These are phyloP conservation scores for human DNA, from an alignment of 2,113 vertebrate genomes.

Conservation along the genomic window GRCh38 chr7:52569001-52569500, in stretches of 20 bases:
- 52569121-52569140: neutral
- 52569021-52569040: accelerated
- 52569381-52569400: neutral
- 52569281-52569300: accelerated
- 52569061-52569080: accelerated
- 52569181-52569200: neutral
- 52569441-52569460: neutral
- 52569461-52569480: too few relatives aligned
- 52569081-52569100: neutral
- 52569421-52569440: too few relatives aligned
- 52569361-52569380: neutral
- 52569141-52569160: neutral
- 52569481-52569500: accelerated
- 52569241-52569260: neutral
- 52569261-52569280: too few relatives aligned
- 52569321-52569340: neutral
- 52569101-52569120: neutral
- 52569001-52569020: neutral
- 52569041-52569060: accelerated
- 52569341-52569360: neutral
- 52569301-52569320: neutral
- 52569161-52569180: neutral
- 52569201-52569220: neutral
- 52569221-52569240: neutral
- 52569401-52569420: too few relatives aligned